Evolutionary conservation across 2,797 vertebrate species (phyloP).

Genomic region (Leuciscus waleckii): DNA sequence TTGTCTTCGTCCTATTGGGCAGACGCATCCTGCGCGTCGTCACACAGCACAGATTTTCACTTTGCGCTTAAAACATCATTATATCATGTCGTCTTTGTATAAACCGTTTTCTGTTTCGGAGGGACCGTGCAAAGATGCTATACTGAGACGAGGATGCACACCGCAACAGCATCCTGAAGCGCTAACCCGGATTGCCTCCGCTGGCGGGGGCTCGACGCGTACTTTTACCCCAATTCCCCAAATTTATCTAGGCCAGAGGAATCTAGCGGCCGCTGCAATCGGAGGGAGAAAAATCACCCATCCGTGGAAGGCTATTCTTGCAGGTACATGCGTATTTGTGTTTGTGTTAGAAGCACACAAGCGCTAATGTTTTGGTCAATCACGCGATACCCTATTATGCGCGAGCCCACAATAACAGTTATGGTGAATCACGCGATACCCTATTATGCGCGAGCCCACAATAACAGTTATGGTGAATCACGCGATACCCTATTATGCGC

Average conservation of each 20-base stretch:
- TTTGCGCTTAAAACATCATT: neutral
- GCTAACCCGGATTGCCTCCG: slow-evolving; percentile 32
- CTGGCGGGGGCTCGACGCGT: slow-evolving; percentile 55
- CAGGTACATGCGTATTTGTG: slow-evolving; percentile 74
- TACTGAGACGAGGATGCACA: slow-evolving; percentile 64
- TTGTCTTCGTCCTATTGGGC: slow-evolving; percentile 58
- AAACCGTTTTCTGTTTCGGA: slow-evolving; percentile 77
- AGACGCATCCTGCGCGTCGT: slow-evolving; percentile 13
- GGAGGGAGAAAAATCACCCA: slow-evolving; percentile 77
- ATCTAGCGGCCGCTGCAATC: slow-evolving; percentile 74
- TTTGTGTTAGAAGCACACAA: neutral
- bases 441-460: slow-evolving; percentile 50
- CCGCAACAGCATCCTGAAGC: slow-evolving; percentile 42
- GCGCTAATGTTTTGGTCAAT: slow-evolving; percentile 29
- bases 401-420: slow-evolving; percentile 60
- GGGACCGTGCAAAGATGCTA: slow-evolving; percentile 71
- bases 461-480: neutral
- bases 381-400: slow-evolving; percentile 13
- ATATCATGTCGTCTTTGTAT: slow-evolving; percentile 77
- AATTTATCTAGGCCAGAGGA: slow-evolving; percentile 63
- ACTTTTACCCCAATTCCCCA: slow-evolving; percentile 55
- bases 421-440: slow-evolving; percentile 18
- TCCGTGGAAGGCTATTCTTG: slow-evolving; percentile 80
- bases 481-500: slow-evolving; percentile 20
- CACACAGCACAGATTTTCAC: neutral